These are phyloP conservation scores for Aphidius colemani DNA, from an alignment of 2,888 invertebrate species.

Conservation along the genomic window DNA sequence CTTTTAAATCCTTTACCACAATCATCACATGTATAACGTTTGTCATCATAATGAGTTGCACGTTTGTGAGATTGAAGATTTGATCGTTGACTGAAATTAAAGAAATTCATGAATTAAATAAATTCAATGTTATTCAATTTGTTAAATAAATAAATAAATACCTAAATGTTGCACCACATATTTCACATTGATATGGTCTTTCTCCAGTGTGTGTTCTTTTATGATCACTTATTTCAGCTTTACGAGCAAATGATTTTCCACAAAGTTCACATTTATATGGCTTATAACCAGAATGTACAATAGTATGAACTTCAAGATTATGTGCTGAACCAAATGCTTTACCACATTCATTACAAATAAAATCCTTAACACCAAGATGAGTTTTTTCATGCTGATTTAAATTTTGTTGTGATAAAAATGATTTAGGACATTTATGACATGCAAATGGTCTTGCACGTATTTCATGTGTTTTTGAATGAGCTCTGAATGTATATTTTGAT, in stretches of 20 bases:
- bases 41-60: slow-evolving; percentile 79
- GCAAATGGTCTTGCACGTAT: slow-evolving; percentile 71
- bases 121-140: too few relatives aligned
- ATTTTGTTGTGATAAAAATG: slow-evolving; percentile 79
- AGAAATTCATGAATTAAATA: neutral
- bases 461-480: slow-evolving; percentile 76
- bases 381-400: slow-evolving; percentile 76
- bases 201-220: slow-evolving; percentile 82
- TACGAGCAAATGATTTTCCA: slow-evolving; percentile 75
- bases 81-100: slow-evolving; percentile 69
- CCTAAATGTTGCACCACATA: slow-evolving; percentile 76
- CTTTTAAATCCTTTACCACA: slow-evolving; percentile 77
- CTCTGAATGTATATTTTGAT: slow-evolving; percentile 77
- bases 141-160: slow-evolving; percentile 30
- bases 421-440: slow-evolving; percentile 72
- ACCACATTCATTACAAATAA: slow-evolving; percentile 72
- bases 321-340: slow-evolving; percentile 78
- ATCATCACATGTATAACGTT: slow-evolving; percentile 71
- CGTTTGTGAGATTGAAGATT: slow-evolving; percentile 81
- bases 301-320: slow-evolving; percentile 76
- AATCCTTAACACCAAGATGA: slow-evolving; percentile 74
- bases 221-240: slow-evolving; percentile 81
- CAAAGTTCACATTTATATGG: slow-evolving; percentile 74
- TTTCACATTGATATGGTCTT: slow-evolving; percentile 77
- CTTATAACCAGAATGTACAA: slow-evolving; percentile 77